Conservation (phyloP, 2,113 vertebrate species). For the Kobus ellipsiprymnus region DNA sequence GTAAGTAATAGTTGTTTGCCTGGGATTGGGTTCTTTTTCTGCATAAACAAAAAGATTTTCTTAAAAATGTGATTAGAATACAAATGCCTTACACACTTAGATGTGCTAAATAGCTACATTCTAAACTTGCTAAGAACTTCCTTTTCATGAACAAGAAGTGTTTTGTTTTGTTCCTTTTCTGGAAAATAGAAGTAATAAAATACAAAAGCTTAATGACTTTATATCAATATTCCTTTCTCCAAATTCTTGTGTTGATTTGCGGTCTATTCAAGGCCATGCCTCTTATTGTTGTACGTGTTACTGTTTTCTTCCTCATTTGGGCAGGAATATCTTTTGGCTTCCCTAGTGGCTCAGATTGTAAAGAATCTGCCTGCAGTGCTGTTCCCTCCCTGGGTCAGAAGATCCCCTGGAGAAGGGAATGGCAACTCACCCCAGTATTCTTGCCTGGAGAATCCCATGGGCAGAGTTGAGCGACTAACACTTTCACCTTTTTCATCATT, state of each 20-base stretch:
- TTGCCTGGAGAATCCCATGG: background rate
- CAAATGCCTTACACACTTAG: background rate
- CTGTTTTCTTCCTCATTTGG: background rate
- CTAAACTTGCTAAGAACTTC: slow-evolving; percentile 9
- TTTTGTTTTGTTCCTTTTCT: background rate
- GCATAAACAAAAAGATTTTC: slow-evolving; percentile 52
- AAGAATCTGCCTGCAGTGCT: background rate
- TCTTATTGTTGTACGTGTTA: background rate
- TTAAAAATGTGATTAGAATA: slow-evolving; percentile 43
- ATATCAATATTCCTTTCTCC: background rate
- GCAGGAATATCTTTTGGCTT: background rate
- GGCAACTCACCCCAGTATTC: background rate
- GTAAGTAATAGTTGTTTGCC: slow-evolving; percentile 22
- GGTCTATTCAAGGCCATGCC: background rate
- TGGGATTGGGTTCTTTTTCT: slow-evolving; percentile 24
- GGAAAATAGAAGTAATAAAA: slow-evolving; percentile 6
- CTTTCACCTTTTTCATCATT: background rate
- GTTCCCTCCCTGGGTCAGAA: background rate
- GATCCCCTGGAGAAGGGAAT: background rate
- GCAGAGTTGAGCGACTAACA: background rate
- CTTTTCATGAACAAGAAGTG: background rate
- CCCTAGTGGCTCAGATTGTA: background rate
- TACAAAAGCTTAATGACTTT: background rate
- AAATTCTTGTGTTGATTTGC: background rate
- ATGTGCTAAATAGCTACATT: background rate